A percentile compares a stretch with the other conserved stretches of the same genome.
Evolutionary conservation across 1,140 invertebrate species (phyloP).

Genomic region (Lepidotrigona ventralis): DNA sequence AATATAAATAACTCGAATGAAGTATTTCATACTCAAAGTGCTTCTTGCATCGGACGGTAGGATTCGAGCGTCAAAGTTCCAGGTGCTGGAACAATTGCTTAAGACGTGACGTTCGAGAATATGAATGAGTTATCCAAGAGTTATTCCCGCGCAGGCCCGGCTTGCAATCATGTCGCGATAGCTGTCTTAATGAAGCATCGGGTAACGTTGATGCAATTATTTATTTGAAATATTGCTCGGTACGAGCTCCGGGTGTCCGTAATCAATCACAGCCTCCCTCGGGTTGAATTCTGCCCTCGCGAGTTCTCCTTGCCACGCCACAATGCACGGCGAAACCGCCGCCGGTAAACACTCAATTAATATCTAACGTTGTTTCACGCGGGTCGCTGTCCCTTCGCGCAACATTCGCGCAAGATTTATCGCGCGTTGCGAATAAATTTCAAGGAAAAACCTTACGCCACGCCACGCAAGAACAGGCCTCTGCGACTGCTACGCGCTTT

Average conservation of each 20-base stretch:
- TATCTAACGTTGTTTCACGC: constrained; percentile 4
- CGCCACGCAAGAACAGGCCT: background rate
- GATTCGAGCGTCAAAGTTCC: background rate
- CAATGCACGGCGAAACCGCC: constrained; percentile 4
- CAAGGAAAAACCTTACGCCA: background rate
- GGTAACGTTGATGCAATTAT: constrained; percentile 27
- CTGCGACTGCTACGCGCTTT: no score
- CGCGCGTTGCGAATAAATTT: constrained; percentile 10
- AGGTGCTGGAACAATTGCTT: background rate
- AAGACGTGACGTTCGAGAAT: background rate
- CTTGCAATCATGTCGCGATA: constrained; percentile 4
- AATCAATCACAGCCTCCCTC: constrained; percentile 31
- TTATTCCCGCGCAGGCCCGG: background rate
- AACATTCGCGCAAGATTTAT: background rate
- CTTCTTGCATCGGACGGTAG: no score
- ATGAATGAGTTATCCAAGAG: background rate
- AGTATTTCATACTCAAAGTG: no score
- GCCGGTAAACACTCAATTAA: constrained; percentile 48
- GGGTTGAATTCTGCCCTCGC: background rate
- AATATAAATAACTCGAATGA: no score
- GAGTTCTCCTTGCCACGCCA: constrained; percentile 23
- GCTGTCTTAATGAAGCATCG: constrained; percentile 13
- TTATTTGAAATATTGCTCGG: constrained; percentile 34
- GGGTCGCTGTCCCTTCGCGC: background rate
- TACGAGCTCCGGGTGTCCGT: background rate